Conservation (phyloP, 2,113 vertebrate species). For the Cavia aperea region DNA sequence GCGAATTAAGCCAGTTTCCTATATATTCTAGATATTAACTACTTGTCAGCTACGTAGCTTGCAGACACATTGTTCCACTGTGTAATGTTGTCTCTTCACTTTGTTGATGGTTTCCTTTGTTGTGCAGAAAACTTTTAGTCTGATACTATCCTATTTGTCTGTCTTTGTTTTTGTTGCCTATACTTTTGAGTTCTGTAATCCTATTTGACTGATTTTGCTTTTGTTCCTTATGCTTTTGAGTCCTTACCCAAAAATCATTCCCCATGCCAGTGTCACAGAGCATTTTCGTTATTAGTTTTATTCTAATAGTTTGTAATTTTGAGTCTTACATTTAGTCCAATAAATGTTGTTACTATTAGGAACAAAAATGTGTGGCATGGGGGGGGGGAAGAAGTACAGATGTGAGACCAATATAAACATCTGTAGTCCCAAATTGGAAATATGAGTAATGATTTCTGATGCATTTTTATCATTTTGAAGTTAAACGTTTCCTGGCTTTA, state of each 20-base stretch:
- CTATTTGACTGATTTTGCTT: neutral
- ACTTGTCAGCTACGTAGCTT: neutral
- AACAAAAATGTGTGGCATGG: neutral
- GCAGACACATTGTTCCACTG: neutral
- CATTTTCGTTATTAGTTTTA: neutral
- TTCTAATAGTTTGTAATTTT: neutral
- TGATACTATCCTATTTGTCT: neutral
- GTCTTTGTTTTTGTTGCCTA: neutral
- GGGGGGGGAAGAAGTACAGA: too few relatives aligned
- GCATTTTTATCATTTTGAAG: too few relatives aligned
- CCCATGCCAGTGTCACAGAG: neutral
- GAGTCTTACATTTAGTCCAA: neutral
- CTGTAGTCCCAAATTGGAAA: too few relatives aligned
- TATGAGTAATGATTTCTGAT: too few relatives aligned
- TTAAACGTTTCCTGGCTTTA: too few relatives aligned
- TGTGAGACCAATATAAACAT: too few relatives aligned
- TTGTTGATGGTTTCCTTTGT: neutral
- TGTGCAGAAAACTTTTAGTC: neutral
- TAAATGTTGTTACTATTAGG: neutral
- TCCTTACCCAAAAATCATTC: neutral
- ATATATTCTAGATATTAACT: neutral
- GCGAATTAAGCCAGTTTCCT: neutral
- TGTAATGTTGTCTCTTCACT: neutral
- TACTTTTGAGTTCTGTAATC: neutral
- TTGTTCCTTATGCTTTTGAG: neutral